phyloP scores from a whole-genome alignment of 92 coral and sea anemone genomes.

The Heteractis magnifica region DNA sequence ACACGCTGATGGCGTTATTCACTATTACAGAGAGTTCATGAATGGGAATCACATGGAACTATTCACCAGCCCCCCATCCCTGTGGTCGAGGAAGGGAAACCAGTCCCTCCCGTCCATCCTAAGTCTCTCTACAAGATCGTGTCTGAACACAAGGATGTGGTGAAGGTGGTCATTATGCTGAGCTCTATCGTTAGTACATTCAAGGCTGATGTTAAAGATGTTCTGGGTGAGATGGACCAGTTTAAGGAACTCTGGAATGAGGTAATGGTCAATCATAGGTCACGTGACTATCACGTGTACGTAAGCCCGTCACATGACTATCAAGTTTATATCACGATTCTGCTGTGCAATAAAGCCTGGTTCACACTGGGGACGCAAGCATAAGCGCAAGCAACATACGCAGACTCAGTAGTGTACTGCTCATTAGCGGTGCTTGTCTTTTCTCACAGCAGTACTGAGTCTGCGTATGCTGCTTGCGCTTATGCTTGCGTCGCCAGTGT shows the following conservation, averaged over 20 bases:
- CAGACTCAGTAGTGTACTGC: too few relatives aligned
- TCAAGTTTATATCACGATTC: too few relatives aligned
- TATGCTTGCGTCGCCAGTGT: too few relatives aligned
- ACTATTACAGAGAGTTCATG: constrained; percentile 66
- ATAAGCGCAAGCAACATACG: too few relatives aligned
- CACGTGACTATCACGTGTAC: neutral
- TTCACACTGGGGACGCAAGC: too few relatives aligned
- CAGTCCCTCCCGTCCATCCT: constrained; percentile 84
- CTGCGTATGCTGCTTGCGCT: too few relatives aligned
- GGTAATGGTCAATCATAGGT: constrained; percentile 35
- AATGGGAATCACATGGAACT: constrained; percentile 86
- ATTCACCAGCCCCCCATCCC: constrained; percentile 95
- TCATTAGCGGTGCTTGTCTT: too few relatives aligned
- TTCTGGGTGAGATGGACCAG: constrained; percentile 85
- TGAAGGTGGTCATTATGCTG: constrained; percentile 85
- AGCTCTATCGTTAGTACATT: constrained; percentile 94
- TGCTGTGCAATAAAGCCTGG: too few relatives aligned
- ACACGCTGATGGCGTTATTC: neutral
- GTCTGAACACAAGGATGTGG: constrained; percentile 96
- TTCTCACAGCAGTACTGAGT: too few relatives aligned
- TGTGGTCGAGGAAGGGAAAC: constrained; percentile 98
- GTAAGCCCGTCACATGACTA: neutral
- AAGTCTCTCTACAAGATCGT: constrained; percentile 91
- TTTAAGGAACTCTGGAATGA: constrained; percentile 96
- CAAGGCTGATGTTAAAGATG: constrained; percentile 87